phyloP scores from a whole-genome alignment of 2,888 invertebrate genomes.

The Opisthograptis luteolata region DNA sequence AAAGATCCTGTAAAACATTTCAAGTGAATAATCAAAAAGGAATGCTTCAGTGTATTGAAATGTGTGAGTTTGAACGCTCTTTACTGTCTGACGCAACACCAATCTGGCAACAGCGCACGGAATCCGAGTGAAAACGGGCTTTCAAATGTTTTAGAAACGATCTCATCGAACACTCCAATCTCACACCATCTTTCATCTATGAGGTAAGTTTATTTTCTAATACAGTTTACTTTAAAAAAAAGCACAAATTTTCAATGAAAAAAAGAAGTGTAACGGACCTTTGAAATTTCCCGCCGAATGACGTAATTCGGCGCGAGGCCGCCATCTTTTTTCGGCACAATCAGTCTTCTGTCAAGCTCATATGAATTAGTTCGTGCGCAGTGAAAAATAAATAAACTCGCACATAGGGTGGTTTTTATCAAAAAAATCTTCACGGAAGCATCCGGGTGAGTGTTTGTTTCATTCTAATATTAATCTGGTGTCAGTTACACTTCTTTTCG shows the following conservation, averaged over 20 bases:
- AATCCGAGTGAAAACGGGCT: slow-evolving; percentile 64
- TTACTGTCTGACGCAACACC: slow-evolving; percentile 80
- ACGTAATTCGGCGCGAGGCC: slow-evolving; percentile 64
- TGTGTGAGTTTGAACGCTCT: slow-evolving; percentile 73
- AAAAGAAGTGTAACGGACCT: slow-evolving; percentile 55
- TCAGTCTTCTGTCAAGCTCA: slow-evolving; percentile 73
- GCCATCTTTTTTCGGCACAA: slow-evolving; percentile 69
- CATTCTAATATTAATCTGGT: slow-evolving; percentile 36
- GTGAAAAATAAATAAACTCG: slow-evolving; percentile 61
- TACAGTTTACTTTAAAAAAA: slow-evolving; percentile 25
- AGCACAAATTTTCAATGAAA: slow-evolving; percentile 7
- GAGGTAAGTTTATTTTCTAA: slow-evolving; percentile 62
- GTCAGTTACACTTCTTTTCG: slow-evolving; percentile 39
- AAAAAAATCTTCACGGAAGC: slow-evolving; percentile 72
- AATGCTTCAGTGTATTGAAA: slow-evolving; percentile 73
- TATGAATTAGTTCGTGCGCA: slow-evolving; percentile 59
- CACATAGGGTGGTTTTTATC: slow-evolving; percentile 62
- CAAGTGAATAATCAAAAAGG: slow-evolving; percentile 50
- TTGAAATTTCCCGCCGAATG: slow-evolving; percentile 76
- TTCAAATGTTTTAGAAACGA: slow-evolving; percentile 69
- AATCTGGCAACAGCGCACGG: slow-evolving; percentile 79
- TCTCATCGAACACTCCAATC: slow-evolving; percentile 53
- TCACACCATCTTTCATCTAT: slow-evolving; percentile 56
- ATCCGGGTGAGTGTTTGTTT: slow-evolving; percentile 74
- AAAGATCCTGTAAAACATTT: slow-evolving; percentile 38